phyloP scores from a whole-genome alignment of 2,797 vertebrate species.

The Cossypha caffra region DNA sequence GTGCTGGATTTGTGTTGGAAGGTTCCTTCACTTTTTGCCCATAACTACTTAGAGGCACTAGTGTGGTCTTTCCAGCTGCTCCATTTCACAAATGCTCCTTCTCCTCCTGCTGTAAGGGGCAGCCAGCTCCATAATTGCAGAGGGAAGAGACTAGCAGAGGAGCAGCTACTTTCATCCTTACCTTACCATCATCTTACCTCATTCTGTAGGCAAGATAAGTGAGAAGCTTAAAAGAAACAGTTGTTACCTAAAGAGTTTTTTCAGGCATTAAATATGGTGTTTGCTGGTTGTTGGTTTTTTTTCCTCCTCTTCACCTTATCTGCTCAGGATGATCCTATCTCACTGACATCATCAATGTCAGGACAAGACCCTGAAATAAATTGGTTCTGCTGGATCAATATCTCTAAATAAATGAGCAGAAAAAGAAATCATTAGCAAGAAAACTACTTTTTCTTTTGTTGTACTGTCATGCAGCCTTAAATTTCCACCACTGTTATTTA shows the following conservation, averaged over 20 bases:
- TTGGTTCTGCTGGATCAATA: not conserved
- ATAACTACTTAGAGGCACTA: not conserved
- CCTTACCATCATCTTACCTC: not conserved
- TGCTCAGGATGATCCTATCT: not conserved
- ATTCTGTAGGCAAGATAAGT: not conserved
- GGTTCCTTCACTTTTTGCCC: not conserved
- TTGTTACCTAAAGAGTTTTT: not conserved
- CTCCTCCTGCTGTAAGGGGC: not conserved
- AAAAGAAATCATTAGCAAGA: not conserved
- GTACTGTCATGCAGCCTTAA: not conserved
- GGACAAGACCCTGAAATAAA: not conserved
- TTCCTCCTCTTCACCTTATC: not conserved
- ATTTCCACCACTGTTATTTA: not conserved
- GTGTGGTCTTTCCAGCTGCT: not conserved
- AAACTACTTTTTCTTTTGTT: not conserved
- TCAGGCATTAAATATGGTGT: not conserved
- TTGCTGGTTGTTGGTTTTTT: not conserved
- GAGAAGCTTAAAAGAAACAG: not conserved
- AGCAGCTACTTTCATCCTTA: not conserved
- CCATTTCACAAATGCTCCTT: not conserved
- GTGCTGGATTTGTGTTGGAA: slow-evolving; percentile 36
- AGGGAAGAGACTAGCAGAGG: not conserved
- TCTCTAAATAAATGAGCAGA: not conserved
- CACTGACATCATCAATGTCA: not conserved
- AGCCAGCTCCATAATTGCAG: not conserved